phyloP scores from a whole-genome alignment of 2,888 invertebrate species.

The Hololepta plana region DNA sequence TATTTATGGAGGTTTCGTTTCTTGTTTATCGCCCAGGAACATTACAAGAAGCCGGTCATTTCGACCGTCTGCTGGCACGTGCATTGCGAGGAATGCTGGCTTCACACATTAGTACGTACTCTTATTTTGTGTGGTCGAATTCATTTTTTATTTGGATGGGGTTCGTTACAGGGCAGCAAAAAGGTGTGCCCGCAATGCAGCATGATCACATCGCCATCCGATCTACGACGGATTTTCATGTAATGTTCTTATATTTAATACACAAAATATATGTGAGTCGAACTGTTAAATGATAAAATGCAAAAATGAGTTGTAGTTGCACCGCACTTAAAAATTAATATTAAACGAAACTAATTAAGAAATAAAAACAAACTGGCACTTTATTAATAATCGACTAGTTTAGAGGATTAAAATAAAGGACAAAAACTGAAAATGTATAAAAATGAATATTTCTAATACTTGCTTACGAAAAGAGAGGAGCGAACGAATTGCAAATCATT shows the following conservation, averaged over 20 bases:
- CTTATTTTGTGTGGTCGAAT: slow-evolving; percentile 4
- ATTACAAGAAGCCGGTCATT: slow-evolving; percentile 43
- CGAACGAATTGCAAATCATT: too few species aligned
- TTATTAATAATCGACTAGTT: too few species aligned
- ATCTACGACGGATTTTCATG: slow-evolving; percentile 78
- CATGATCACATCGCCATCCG: slow-evolving; percentile 76
- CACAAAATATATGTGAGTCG: neutral
- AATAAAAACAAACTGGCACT: too few species aligned
- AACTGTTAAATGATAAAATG: neutral
- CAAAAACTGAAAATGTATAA: too few species aligned
- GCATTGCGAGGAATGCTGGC: slow-evolving; percentile 53
- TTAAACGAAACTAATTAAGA: slow-evolving; percentile 3
- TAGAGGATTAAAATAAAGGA: too few species aligned
- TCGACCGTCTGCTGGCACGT: slow-evolving; percentile 54
- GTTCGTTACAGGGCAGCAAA: slow-evolving; percentile 50
- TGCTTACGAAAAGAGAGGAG: too few species aligned
- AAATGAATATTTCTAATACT: too few species aligned
- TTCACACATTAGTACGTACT: slow-evolving; percentile 39
- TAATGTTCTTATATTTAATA: slow-evolving; percentile 26
- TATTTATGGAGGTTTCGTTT: too few species aligned
- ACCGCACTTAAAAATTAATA: neutral
- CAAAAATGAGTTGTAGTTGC: neutral
- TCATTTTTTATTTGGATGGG: slow-evolving; percentile 8
- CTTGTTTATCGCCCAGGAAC: slow-evolving; percentile 36
- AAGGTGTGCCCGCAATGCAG: slow-evolving; percentile 91